Evolutionary conservation across 1,140 invertebrate species (phyloP), one percentile per base, ranked within the genome.

Genomic region (Colletes gigas): DNA sequence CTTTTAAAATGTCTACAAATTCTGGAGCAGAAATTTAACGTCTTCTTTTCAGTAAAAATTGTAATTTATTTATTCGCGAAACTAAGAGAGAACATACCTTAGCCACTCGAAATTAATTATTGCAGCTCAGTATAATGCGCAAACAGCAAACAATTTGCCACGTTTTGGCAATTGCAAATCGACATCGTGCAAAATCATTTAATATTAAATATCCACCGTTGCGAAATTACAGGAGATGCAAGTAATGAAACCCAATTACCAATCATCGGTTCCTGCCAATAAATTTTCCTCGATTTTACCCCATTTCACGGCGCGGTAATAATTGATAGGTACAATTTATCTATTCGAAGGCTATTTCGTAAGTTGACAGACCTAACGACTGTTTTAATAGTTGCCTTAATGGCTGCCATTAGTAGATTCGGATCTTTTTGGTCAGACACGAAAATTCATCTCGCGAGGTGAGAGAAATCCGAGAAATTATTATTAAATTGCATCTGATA

Each of bases 301-400:
- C 21, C 67, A 9, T 70, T 57, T 21, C 3, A 19, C 12, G 6
- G 41, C 12, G 2, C 6, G 7, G 7, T 39, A n/a, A 5, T 4
- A 62, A 14, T 19, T 60, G 12, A 62, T n/a, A 8, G 14, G 39
- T n/a, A 55, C 75, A 77, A 77, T 77, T 47, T 21, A 30, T 68
- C 59, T 30, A 72, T n/a, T 73, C 67, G 14, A 57, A 8, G 17
- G 8, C 30, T 17, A 57, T 50, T 70, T 21, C 30, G 75, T 62
- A 15, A 52, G 67, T 5, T 14, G 54, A 59, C 52, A 19, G 62
- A 81, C 41, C 83, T 77, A 83, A 85, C 77, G 71, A 63, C 39
- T 69, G 30, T 52, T 69, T 77, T 82, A 83, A 81, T 69, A 77
- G 69, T 57, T 39, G 21, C 30, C 71, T 83, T 76, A 76, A 80